A percentile compares a stretch with the other conserved stretches of the same genome.
phyloP scores from a whole-genome alignment of 2,113 vertebrate species.

The Genyomyrus donnyi region DNA sequence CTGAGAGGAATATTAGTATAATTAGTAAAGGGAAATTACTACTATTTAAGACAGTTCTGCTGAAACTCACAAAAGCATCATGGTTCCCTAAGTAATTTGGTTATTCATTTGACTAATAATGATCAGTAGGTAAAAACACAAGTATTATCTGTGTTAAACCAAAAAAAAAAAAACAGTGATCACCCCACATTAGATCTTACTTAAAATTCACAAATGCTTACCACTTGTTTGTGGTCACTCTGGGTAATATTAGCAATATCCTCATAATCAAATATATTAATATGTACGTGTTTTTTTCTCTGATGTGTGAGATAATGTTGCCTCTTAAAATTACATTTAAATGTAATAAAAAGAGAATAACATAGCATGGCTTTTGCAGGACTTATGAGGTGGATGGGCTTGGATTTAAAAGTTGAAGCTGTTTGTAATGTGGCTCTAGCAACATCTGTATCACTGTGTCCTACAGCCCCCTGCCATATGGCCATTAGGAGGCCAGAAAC shows the following conservation, averaged over 20 bases:
- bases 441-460: background rate
- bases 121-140: background rate
- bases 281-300: background rate
- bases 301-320: background rate
- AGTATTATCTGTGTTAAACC: background rate
- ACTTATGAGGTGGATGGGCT: background rate
- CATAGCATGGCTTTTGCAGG: background rate
- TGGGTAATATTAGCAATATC: background rate
- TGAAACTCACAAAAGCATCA: background rate
- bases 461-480: background rate
- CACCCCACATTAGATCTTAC: background rate
- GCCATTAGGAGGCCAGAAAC: background rate
- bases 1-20: constrained; percentile 2
- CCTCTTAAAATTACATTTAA: background rate
- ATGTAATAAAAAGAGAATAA: background rate
- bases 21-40: background rate
- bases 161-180: background rate
- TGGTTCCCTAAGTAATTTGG: background rate
- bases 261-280: background rate
- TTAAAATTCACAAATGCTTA: background rate
- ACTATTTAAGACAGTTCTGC: background rate
- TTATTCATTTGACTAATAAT: background rate
- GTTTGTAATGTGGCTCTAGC: background rate
- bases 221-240: background rate
- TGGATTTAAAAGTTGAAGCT: background rate